A percentile compares a stretch with the other conserved stretches of the same genome.
Conservation (phyloP, 2,113 vertebrate genomes). For the Oncorhynchus gorbuscha region DNA sequence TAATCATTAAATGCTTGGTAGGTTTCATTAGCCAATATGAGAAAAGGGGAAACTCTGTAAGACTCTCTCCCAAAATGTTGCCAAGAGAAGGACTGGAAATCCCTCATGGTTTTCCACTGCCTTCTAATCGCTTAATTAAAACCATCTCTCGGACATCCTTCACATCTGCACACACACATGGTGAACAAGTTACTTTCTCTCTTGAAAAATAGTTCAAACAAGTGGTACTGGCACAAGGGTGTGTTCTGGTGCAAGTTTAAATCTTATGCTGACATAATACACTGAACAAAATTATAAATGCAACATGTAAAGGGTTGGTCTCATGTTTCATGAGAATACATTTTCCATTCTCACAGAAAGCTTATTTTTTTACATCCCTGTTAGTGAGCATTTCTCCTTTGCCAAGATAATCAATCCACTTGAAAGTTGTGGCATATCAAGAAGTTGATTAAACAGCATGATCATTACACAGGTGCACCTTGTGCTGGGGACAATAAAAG, state of each 20-base stretch:
- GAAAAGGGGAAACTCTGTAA: background rate
- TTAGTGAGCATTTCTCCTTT: too few relatives aligned
- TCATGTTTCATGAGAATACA: too few relatives aligned
- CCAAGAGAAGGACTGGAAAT: background rate
- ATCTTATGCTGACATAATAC: too few relatives aligned
- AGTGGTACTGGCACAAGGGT: background rate
- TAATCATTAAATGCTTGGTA: background rate
- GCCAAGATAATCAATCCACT: too few relatives aligned
- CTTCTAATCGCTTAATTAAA: slow-evolving; percentile 4
- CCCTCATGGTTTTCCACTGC: background rate
- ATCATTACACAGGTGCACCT: too few relatives aligned
- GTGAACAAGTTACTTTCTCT: background rate
- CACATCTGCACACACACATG: slow-evolving; percentile 5
- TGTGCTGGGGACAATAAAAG: too few relatives aligned
- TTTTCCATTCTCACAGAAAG: too few relatives aligned
- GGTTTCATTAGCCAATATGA: background rate
- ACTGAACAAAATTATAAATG: too few relatives aligned
- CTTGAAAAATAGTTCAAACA: background rate
- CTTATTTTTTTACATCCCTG: too few relatives aligned
- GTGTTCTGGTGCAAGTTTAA: background rate
- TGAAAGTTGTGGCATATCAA: too few relatives aligned
- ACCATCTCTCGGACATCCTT: background rate
- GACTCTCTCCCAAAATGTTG: background rate
- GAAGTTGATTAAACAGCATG: too few relatives aligned
- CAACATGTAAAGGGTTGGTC: too few relatives aligned